Evolutionary conservation across 2,797 vertebrate species (phyloP), one percentile per base, ranked within the genome.

Genomic region (Carduelis carduelis): DNA sequence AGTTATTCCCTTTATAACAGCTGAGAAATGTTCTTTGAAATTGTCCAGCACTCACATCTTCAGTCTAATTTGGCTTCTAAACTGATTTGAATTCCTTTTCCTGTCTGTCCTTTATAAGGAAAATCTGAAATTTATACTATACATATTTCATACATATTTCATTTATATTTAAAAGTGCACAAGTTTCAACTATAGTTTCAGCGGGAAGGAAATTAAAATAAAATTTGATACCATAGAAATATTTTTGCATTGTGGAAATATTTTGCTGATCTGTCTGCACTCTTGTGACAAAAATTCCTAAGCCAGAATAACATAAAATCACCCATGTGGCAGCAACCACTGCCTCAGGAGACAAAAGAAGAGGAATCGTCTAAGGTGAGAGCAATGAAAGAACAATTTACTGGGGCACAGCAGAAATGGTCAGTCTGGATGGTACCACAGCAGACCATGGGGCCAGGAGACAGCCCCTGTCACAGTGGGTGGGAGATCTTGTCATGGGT

Each of bases 361-460:
- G 20, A 64, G 15, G 28, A 90, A 88, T 44, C 0, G 0, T 44
- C 39, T 69, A 27, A 28, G 23, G 13, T 57, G 35, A 83, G 26
- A 75, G 23, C 20, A 85, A 44, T 12, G 47, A 49, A 56, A 86
- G 65, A 83, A 43, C 11, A 57, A 55, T 95, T 89, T 87, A 13
- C 26, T 94, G 47, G 14, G 39, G 53, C 27, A 19, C 56, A 23
- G 66, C 44, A 55, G 71, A 91, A 95, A 59, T 32, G 32, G 52
- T 86, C 39, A 8, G 24, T 68, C 52, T 63, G 28, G 16, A 43
- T 66, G 52, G 37, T 92, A 66, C 80, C 87, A 93, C 50, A 95
- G 88, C 72, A 3, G 21, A 63, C 77, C 35, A 5, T 19, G 59
- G 79, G 75, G 72, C 56, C 47, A 87, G 55, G 17, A 60, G 57